These are phyloP conservation scores for Desmophyllum pertusum DNA, from an alignment of 92 coral and sea anemone species.

Conservation along the genomic window DNA sequence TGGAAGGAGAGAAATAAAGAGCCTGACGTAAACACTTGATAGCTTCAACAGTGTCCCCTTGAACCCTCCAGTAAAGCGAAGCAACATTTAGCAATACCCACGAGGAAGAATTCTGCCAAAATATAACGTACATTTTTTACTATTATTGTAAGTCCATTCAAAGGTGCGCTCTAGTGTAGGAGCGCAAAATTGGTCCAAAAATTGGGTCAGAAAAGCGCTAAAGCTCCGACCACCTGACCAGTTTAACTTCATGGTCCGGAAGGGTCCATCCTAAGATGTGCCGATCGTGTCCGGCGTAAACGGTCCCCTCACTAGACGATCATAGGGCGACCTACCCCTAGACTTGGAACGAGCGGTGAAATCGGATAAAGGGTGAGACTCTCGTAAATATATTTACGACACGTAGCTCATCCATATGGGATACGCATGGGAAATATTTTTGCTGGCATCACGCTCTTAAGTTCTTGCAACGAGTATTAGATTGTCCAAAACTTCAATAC, in stretches of 20 bases:
- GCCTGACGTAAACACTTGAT: slow-evolving; percentile 90
- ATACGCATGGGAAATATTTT: background rate
- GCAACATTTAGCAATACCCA: slow-evolving; percentile 90
- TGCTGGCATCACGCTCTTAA: background rate
- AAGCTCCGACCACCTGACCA: slow-evolving; percentile 71
- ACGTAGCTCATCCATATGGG: slow-evolving; percentile 38
- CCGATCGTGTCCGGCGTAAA: slow-evolving; percentile 67
- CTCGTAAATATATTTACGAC: background rate
- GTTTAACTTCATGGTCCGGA: slow-evolving; percentile 60
- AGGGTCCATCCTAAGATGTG: slow-evolving; percentile 58
- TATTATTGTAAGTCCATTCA: background rate
- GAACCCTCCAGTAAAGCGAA: slow-evolving; percentile 87
- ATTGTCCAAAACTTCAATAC: background rate
- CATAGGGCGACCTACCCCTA: slow-evolving; percentile 70
- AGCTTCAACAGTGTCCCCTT: slow-evolving; percentile 86
- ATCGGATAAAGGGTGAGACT: rapidly evolving
- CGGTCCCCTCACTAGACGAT: slow-evolving; percentile 80
- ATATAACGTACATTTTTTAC: background rate
- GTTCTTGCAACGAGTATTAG: background rate
- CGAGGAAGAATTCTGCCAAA: slow-evolving; percentile 79
- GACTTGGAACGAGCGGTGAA: slow-evolving; percentile 81
- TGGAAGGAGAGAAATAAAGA: slow-evolving; percentile 70
- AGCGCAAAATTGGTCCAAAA: slow-evolving; percentile 68
- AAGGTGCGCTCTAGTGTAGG: slow-evolving; percentile 42
- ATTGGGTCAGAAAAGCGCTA: slow-evolving; percentile 76